Conservation (phyloP, 2,113 vertebrate genomes). For the Hirundichthys speculiger region DNA sequence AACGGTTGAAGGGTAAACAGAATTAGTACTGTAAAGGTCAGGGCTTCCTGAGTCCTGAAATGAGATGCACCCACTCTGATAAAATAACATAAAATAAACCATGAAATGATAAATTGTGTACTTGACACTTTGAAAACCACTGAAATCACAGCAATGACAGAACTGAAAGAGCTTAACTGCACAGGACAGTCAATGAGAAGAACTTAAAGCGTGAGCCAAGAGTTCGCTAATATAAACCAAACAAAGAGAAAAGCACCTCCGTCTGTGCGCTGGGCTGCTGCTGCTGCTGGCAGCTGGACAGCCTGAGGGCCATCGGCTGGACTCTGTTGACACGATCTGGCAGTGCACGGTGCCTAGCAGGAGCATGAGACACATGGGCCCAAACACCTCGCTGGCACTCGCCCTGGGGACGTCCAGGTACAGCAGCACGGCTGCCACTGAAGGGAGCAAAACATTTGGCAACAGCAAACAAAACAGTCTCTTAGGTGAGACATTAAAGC, state of each 20-base stretch:
- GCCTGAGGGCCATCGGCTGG: constrained; percentile 74
- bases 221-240: constrained; percentile 29
- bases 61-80: no score
- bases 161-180: neutral
- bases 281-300: constrained; percentile 71
- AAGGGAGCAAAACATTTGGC: constrained; percentile 54
- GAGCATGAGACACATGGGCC: constrained; percentile 95
- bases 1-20: neutral
- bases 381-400: constrained; percentile 89
- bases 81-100: neutral
- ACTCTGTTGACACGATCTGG: constrained; percentile 95
- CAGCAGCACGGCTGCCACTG: constrained; percentile 87
- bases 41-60: no score
- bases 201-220: constrained; percentile 16
- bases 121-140: no score
- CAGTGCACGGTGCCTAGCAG: constrained; percentile 98
- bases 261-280: constrained; percentile 83
- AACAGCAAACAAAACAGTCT: constrained; percentile 49
- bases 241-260: constrained; percentile 82
- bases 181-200: constrained; percentile 4
- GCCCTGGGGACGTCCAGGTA: constrained; percentile 88
- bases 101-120: neutral
- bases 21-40: neutral
- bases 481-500: constrained; percentile 48
- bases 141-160: neutral